These are phyloP conservation scores for Columba janthina DNA, from an alignment of 2,113 vertebrate genomes.

Conservation along the genomic window DNA sequence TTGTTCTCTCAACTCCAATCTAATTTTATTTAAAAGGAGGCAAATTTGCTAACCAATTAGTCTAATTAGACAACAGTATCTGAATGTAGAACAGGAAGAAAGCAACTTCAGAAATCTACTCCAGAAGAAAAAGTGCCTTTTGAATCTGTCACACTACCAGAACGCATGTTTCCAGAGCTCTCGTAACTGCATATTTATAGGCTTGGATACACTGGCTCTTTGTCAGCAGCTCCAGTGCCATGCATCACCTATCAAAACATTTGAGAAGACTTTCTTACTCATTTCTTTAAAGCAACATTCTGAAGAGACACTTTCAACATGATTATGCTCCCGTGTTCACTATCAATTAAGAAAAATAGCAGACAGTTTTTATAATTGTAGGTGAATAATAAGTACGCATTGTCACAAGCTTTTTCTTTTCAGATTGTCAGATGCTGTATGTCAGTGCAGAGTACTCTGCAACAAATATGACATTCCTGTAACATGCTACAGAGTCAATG, in stretches of 20 bases:
- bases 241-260: slow-evolving; percentile 63
- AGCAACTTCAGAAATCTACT: slow-evolving; percentile 24
- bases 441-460: not conserved
- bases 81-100: slow-evolving; percentile 46
- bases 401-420: not conserved
- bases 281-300: slow-evolving; percentile 30
- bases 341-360: slow-evolving; percentile 28
- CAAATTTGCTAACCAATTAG: slow-evolving; percentile 29
- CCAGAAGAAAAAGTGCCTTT: slow-evolving; percentile 2
- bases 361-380: not conserved
- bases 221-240: slow-evolving; percentile 14
- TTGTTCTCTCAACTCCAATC: slow-evolving; percentile 10
- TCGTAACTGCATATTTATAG: slow-evolving; percentile 45
- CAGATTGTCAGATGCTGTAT: not conserved
- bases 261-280: slow-evolving; percentile 46
- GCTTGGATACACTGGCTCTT: slow-evolving; percentile 8
- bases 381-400: not conserved
- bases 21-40: slow-evolving; percentile 26
- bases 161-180: slow-evolving; percentile 24
- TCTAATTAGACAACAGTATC: not conserved
- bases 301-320: not conserved
- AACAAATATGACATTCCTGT: not conserved
- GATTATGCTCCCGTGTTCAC: not conserved
- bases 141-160: slow-evolving; percentile 30
- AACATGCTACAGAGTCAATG: not conserved